Evolutionary conservation across 1,140 invertebrate species (phyloP), one percentile per base, ranked within the genome.

Genomic region (Ips nitidus): DNA sequence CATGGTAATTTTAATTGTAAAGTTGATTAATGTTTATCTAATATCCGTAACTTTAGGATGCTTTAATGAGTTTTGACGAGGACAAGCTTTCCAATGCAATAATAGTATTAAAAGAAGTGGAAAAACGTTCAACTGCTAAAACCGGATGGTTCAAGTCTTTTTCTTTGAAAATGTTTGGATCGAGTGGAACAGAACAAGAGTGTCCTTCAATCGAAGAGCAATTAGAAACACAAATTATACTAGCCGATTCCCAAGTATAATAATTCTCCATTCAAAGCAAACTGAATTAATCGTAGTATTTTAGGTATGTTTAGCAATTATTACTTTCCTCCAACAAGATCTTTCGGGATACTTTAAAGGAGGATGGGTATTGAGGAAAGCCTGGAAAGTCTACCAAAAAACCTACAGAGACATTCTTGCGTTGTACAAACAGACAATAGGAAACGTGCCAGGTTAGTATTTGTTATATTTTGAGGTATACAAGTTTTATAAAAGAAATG

Each of bases 371-470:
- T 79, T 92, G 53, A 79, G 90, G 6, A 89, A 88, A 79, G 89
- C 90, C 0, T 92, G 89, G 88, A 88, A 89, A 75, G 83, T 89
- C 67, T 92, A 92, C 77, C 88, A 90, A 65, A 86, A 86, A 75
- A 84, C 87, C 5, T 88, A 90, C 72, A 84, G 82, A 58, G 86
- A 90, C 71, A 83, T 90, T 52, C 77, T 83, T 1, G 77, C 81
- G 38, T 69, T 89, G 0, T 85, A 89, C 71, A 78, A 74, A n/a
- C 75, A 77, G 57, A 69, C 71, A 52, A 72, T 79, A 39, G 77
- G 79, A 52, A 64, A 73, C 22, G 22, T 22, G 22, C 6, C 47
- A 22, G 22, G 22, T 73, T 7, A 22, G 22, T 22, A 22, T 22
- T 22, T 22, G 22, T 22, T 22, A 22, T 22, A 22, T 22, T 22